Evolutionary conservation across 2,888 invertebrate species (phyloP).

Genomic region (Carcina quercana): DNA sequence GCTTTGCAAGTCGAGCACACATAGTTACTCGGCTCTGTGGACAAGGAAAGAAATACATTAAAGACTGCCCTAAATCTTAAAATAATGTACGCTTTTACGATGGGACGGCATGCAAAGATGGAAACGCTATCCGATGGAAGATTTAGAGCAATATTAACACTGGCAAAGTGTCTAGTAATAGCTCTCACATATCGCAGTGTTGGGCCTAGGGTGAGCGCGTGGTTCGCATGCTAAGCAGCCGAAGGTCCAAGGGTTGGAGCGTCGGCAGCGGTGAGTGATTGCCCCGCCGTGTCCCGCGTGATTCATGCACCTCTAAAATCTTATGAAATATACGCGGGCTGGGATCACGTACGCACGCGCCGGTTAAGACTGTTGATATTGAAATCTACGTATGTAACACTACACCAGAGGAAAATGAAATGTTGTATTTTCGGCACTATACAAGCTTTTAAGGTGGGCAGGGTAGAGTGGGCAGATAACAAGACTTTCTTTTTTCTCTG

Average conservation of each 20-base stretch:
- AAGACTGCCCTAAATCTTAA: slow-evolving; percentile 18
- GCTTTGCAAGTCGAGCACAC: slow-evolving; percentile 96
- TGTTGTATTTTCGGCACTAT: slow-evolving; percentile 4
- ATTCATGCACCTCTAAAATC: slow-evolving; percentile 75
- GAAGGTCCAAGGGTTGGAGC: slow-evolving; percentile 58
- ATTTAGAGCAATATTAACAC: slow-evolving; percentile 72
- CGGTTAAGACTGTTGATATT: slow-evolving; percentile 73
- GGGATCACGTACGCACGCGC: slow-evolving; percentile 65
- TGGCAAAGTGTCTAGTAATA: slow-evolving; percentile 73
- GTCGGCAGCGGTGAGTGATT: slow-evolving; percentile 66
- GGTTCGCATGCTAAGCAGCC: slow-evolving; percentile 62
- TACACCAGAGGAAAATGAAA: slow-evolving; percentile 29
- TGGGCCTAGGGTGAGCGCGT: slow-evolving; percentile 65
- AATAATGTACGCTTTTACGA: slow-evolving; percentile 19
- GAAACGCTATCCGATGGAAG: slow-evolving; percentile 49
- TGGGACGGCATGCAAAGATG: slow-evolving; percentile 24
- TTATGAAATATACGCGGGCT: slow-evolving; percentile 72
- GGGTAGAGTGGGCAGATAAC: too few relatives aligned
- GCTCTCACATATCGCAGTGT: slow-evolving; percentile 72
- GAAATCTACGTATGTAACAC: slow-evolving; percentile 68
- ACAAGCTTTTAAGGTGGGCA: too few relatives aligned
- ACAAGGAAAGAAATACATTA: slow-evolving; percentile 40
- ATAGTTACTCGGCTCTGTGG: slow-evolving; percentile 93
- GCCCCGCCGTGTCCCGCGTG: slow-evolving; percentile 68
- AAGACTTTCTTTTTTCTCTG: too few relatives aligned